These are phyloP conservation scores for Acanthacorydalis orientalis DNA, from an alignment of 2,888 invertebrate species.

Conservation along the genomic window DNA sequence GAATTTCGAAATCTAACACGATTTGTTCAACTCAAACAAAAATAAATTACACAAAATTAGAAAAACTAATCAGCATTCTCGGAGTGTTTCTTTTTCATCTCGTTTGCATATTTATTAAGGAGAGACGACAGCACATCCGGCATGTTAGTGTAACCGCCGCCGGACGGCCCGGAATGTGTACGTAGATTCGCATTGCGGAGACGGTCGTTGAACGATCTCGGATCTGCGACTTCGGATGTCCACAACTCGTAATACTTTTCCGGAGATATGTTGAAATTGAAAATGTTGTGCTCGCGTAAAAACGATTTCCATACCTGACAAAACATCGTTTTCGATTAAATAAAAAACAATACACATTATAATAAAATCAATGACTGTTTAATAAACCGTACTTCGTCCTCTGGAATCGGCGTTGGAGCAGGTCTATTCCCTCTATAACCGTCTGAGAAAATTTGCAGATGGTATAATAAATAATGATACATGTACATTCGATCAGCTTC, in stretches of 20 bases:
- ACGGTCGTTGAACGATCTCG: constrained; percentile 16
- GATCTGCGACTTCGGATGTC: constrained; percentile 23
- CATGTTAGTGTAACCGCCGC: constrained; percentile 4
- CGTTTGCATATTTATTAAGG: constrained; percentile 3
- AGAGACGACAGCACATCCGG: constrained; percentile 9
- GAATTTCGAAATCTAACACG: too few species aligned
- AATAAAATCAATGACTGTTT: background rate
- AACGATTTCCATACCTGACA: constrained; percentile 31
- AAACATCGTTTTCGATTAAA: constrained; percentile 3
- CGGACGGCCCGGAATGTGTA: background rate
- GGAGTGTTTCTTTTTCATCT: background rate
- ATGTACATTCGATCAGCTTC: constrained; percentile 34
- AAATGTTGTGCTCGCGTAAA: constrained; percentile 24
- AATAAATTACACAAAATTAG: too few species aligned
- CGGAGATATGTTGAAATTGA: constrained; percentile 24
- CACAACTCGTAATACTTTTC: constrained; percentile 31
- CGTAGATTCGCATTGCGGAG: background rate
- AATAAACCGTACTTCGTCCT: constrained; percentile 21
- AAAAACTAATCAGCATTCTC: too few species aligned
- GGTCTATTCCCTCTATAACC: constrained; percentile 27
- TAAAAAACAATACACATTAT: background rate
- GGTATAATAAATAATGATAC: constrained; percentile 34
- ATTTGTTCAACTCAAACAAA: too few species aligned
- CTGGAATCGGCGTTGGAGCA: constrained; percentile 22
- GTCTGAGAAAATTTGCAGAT: constrained; percentile 26